Evolutionary conservation across 2,797 vertebrate species (phyloP).

Genomic region (Gadopsis marmoratus): DNA sequence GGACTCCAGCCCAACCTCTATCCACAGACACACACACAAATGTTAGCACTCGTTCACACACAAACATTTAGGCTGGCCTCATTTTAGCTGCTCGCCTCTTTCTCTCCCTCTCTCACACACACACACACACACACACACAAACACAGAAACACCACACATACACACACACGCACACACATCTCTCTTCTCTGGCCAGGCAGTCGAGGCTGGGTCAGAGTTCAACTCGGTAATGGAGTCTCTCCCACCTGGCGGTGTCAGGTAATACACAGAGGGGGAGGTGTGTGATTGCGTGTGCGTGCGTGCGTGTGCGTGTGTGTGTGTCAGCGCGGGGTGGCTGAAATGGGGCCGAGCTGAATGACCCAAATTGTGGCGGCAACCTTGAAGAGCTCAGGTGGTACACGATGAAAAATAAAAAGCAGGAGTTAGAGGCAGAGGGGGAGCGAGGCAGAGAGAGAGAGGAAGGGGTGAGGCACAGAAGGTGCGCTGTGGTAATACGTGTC

Average conservation of each 20-base stretch:
- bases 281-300: slow-evolving; percentile 41
- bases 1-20: slow-evolving; percentile 21
- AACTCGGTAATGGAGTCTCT: slow-evolving; percentile 82
- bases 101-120: neutral
- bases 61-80: slow-evolving; percentile 66
- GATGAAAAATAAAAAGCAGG: slow-evolving; percentile 64
- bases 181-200: slow-evolving; percentile 70
- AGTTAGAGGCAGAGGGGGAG: slow-evolving; percentile 30
- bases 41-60: slow-evolving; percentile 38
- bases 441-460: neutral
- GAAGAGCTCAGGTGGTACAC: slow-evolving; percentile 75
- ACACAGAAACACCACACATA: slow-evolving; percentile 10
- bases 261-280: slow-evolving; percentile 72
- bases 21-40: slow-evolving; percentile 45
- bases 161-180: slow-evolving; percentile 31
- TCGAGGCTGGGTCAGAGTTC: slow-evolving; percentile 74
- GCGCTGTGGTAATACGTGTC: slow-evolving; percentile 67
- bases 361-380: slow-evolving; percentile 82
- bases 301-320: slow-evolving; percentile 31
- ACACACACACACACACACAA: slow-evolving; percentile 21
- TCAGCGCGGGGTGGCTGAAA: slow-evolving; percentile 63
- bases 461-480: slow-evolving; percentile 28
- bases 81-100: slow-evolving; percentile 50
- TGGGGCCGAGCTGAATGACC: slow-evolving; percentile 76
- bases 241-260: slow-evolving; percentile 81